Base-by-base conservation (phyloP, 1,140 invertebrate genomes). In the Pararge aegeria region DNA sequence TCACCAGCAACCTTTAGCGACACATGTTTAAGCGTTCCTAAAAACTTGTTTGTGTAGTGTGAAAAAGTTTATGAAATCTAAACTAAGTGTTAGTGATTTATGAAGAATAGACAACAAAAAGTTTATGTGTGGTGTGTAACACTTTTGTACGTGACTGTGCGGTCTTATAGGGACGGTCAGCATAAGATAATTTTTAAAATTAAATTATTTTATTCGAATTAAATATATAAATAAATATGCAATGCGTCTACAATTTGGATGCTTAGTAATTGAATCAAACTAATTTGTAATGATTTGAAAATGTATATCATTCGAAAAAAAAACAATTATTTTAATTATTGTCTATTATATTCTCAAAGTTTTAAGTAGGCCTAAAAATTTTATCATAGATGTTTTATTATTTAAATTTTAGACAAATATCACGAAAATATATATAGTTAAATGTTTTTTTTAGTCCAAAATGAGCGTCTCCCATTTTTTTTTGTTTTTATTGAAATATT, bases 1-100 rank as follows among this genome's bases (percentile, higher is more conserved):
- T 15, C 69, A 73, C 12, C 81, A 80, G 57, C 71, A 78, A 20
- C 76, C 85, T 1, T 68, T 88, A 64, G 85, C 85, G 13, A 88
- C 85, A 24, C 85, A 88, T 40, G 85, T 86, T 16, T 55, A 55
- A 55, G 16, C 59, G 52, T 61, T 59, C 57, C 57, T 61, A 61
- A 55, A 44, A 46, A 46, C 16, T 27, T 27, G 19, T 57, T 50
- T 46, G 13, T 42, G 29, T 57, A 51, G 53, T 55, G 40, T 55
- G 27, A 44, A 55, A 42, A 46, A 55, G 38, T 46, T 30, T 15
- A 52, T 42, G 10, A 16, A 34, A 59, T 21, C 20, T 18, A 42
- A 52, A 46, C 42, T 46, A 51, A 53, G 50, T 59, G 57, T 48
- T 54, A 24, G n/a, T 34, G 10, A 27, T 18, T 54, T 42, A 13